phyloP scores from a whole-genome alignment of 2,888 invertebrate genomes.

The Trachelus troglodyta region DNA sequence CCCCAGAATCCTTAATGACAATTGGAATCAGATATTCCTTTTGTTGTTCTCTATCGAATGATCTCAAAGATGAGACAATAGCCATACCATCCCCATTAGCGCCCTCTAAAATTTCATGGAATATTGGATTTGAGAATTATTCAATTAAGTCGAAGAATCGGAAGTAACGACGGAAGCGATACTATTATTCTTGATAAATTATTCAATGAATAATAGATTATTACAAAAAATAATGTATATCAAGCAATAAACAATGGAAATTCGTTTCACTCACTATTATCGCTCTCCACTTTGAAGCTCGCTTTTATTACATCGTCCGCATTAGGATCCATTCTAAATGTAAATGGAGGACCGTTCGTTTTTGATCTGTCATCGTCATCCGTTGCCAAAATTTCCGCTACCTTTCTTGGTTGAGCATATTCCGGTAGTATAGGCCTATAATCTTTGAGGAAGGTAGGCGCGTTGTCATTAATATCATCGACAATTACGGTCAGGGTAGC shows the following conservation, averaged over 20 bases:
- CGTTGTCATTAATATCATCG: conserved; percentile 95
- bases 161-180: background rate
- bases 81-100: conserved; percentile 99
- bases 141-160: background rate
- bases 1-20: conserved; percentile 96
- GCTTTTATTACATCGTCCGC: conserved; percentile 93
- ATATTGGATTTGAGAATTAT: background rate
- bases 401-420: conserved; percentile 90
- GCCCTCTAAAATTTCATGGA: conserved; percentile 75
- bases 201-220: background rate
- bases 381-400: conserved; percentile 92
- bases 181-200: background rate
- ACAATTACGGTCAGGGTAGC: conserved; percentile 94
- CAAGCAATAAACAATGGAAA: background rate
- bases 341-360: conserved; percentile 97
- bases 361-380: conserved; percentile 95
- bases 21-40: conserved; percentile 98
- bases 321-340: conserved; percentile 91
- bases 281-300: conserved; percentile 96
- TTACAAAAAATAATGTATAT: background rate
- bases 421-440: conserved; percentile 93
- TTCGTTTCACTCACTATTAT: conserved; percentile 79
- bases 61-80: conserved; percentile 91
- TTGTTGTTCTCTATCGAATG: conserved; percentile 95
- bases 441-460: conserved; percentile 92